Conservation (phyloP, 2,113 vertebrate genomes). For the Cyanocitta stelleri region DNA sequence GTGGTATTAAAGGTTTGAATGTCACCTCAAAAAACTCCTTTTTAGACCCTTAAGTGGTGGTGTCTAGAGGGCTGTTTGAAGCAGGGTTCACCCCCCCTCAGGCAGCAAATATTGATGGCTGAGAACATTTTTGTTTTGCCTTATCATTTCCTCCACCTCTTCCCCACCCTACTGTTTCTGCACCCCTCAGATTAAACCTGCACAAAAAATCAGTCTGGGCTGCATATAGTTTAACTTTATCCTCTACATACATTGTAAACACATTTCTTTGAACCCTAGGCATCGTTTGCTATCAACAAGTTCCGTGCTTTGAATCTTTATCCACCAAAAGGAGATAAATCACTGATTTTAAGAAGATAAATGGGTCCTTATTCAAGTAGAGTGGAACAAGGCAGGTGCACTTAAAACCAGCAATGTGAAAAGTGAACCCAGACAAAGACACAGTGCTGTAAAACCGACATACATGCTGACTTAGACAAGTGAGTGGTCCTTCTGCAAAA, state of each 20-base stretch:
- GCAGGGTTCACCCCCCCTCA: slow-evolving; percentile 5
- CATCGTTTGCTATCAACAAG: background rate
- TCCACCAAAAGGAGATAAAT: slow-evolving; percentile 50
- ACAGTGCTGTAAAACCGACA: background rate
- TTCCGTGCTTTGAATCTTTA: background rate
- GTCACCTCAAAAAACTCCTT: slow-evolving; percentile 72
- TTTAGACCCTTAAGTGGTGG: slow-evolving; percentile 61
- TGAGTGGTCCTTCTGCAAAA: background rate
- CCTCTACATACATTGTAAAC: slow-evolving; percentile 38
- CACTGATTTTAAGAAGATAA: background rate
- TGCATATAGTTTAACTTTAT: slow-evolving; percentile 60
- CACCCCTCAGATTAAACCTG: slow-evolving; percentile 61
- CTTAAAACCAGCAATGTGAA: slow-evolving; percentile 29
- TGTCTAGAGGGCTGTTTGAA: slow-evolving; percentile 49
- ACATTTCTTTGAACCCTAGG: slow-evolving; percentile 53
- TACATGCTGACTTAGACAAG: background rate
- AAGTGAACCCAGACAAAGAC: background rate
- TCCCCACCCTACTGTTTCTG: background rate
- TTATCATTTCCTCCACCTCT: background rate
- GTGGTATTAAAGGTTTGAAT: slow-evolving; percentile 74
- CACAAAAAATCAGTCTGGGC: slow-evolving; percentile 41
- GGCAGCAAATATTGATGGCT: slow-evolving; percentile 26
- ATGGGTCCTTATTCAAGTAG: slow-evolving; percentile 4
- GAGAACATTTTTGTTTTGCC: slow-evolving; percentile 41
- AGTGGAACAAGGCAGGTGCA: background rate